Percentiles rank a stretch among this genome's conserved stretches.
Evolutionary conservation across 2,797 vertebrate species (phyloP).

Genomic region (Brotula barbata): DNA sequence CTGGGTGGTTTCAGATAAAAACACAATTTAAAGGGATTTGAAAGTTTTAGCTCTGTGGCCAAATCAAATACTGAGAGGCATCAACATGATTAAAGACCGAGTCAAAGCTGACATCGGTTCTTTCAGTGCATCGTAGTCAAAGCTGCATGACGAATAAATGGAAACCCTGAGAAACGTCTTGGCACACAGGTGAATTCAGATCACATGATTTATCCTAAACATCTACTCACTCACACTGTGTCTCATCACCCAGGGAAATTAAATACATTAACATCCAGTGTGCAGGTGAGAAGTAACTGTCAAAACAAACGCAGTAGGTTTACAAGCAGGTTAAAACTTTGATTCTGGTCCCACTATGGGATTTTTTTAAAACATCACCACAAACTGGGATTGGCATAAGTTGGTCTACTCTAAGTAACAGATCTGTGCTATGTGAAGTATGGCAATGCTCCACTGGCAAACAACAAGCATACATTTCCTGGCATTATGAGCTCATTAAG

Average conservation of each 20-base stretch:
- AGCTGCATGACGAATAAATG: slow-evolving; percentile 20
- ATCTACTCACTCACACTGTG: background rate
- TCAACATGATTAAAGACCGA: background rate
- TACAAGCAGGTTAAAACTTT: no score
- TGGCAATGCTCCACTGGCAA: background rate
- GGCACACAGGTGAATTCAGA: slow-evolving; percentile 2
- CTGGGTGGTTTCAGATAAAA: slow-evolving; percentile 1
- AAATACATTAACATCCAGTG: slow-evolving; percentile 36
- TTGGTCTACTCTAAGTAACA: background rate
- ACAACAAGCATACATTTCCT: no score
- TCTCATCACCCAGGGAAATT: background rate
- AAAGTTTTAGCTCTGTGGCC: background rate
- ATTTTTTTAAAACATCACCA: background rate
- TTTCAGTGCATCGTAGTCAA: slow-evolving; percentile 32
- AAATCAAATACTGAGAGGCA: slow-evolving; percentile 15
- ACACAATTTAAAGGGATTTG: background rate
- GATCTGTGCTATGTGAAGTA: background rate
- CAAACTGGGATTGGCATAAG: background rate
- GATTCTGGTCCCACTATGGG: background rate
- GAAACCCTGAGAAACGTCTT: slow-evolving; percentile 36
- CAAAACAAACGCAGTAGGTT: no score
- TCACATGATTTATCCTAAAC: background rate
- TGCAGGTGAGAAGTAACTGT: slow-evolving; percentile 45
- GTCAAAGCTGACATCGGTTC: background rate
- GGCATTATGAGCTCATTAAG: no score